Conservation (phyloP, 2,888 invertebrate genomes). For the Achlya flavicornis region DNA sequence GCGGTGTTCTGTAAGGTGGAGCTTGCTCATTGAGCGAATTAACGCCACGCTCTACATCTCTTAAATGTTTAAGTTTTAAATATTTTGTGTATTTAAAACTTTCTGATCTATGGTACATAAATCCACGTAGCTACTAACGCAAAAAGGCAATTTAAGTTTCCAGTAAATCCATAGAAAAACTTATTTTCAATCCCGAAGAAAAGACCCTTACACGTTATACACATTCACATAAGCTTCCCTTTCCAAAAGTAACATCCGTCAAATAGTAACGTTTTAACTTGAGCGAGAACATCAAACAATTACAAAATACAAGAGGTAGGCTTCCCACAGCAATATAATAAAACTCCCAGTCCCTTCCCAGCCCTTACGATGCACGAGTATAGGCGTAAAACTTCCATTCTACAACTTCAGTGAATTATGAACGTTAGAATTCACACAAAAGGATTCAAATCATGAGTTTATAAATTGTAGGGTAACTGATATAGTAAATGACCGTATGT, state of each 20-base stretch:
- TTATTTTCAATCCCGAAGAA: too few species aligned
- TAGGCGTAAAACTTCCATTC: background rate
- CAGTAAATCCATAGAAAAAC: too few species aligned
- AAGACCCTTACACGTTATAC: background rate
- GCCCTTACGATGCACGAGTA: constrained; percentile 2
- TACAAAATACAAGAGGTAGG: background rate
- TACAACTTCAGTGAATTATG: background rate
- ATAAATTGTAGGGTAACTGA: constrained; percentile 22
- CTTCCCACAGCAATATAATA: background rate
- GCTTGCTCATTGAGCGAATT: too few species aligned
- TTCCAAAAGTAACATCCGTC: background rate
- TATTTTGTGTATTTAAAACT: too few species aligned
- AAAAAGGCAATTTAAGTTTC: too few species aligned
- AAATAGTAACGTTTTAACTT: background rate
- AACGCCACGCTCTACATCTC: too few species aligned
- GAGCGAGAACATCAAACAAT: background rate
- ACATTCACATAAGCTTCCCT: background rate
- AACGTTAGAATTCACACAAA: constrained; percentile 8
- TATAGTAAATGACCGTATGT: background rate
- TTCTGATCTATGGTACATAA: too few species aligned
- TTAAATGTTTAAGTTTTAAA: too few species aligned
- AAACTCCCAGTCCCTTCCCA: background rate
- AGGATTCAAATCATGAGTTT: constrained; percentile 24
- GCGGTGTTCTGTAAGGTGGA: too few species aligned
- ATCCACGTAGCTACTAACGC: too few species aligned